Evolutionary conservation across 2,113 vertebrate genomes (phyloP).

Genomic region (Alethe castanea): DNA sequence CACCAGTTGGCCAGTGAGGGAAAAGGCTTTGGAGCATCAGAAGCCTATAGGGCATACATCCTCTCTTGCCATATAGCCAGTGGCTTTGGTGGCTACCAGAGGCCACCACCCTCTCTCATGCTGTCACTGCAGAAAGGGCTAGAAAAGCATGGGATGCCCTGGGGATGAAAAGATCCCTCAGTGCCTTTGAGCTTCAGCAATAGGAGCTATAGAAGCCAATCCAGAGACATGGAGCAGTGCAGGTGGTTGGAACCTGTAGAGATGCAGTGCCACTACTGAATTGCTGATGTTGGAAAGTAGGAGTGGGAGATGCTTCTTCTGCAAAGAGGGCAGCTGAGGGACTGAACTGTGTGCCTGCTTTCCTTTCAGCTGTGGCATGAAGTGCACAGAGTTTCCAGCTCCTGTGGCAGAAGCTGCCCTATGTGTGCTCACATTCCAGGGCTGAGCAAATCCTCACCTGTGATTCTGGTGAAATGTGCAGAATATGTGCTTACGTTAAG

Average conservation of each 20-base stretch:
- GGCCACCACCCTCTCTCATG: not conserved
- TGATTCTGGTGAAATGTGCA: not conserved
- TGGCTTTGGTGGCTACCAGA: not conserved
- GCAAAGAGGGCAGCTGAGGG: not conserved
- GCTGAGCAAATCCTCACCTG: not conserved
- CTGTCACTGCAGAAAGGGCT: not conserved
- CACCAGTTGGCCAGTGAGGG: not conserved
- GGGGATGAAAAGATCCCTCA: not conserved
- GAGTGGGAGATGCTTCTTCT: not conserved
- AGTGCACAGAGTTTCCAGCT: not conserved
- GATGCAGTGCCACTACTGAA: not conserved
- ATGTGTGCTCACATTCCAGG: accelerated
- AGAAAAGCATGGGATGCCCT: not conserved
- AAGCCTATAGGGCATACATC: not conserved
- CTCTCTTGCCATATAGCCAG: not conserved
- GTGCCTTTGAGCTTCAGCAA: not conserved
- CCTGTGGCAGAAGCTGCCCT: not conserved
- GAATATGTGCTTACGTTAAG: not conserved
- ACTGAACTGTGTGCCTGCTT: not conserved
- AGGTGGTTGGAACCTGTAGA: not conserved
- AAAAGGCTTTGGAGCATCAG: not conserved
- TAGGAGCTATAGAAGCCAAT: not conserved
- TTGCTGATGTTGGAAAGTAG: not conserved
- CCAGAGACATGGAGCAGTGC: not conserved
- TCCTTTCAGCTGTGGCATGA: not conserved